Percentiles rank a stretch among this genome's conserved stretches.
Evolutionary conservation across 2,797 vertebrate genomes (phyloP).

Genomic region (Oreochromis mossambicus): DNA sequence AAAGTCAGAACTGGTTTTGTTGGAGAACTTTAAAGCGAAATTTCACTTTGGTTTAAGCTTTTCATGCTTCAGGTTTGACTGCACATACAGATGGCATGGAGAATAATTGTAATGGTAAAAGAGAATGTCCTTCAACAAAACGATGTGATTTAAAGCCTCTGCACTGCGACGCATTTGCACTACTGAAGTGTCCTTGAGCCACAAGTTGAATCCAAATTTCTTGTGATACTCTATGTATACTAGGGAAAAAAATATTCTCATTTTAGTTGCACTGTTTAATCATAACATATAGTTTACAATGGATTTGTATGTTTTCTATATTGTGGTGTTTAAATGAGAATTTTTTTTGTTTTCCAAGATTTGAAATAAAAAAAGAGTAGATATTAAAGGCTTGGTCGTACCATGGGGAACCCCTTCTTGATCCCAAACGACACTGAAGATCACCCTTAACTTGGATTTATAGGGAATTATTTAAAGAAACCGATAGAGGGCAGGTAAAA

Average conservation of each 20-base stretch:
- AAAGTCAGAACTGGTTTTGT: neutral
- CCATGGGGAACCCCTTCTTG: neutral
- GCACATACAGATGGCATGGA: slow-evolving; percentile 26
- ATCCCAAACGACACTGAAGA: neutral
- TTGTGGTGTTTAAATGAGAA: neutral
- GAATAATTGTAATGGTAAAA: slow-evolving; percentile 11
- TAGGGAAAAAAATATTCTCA: neutral
- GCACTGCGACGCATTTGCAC: slow-evolving; percentile 20
- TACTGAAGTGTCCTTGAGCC: slow-evolving; percentile 51
- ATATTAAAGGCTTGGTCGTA: neutral
- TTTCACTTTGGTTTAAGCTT: neutral
- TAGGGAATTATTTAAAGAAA: neutral
- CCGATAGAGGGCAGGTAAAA: neutral
- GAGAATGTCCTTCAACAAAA: slow-evolving; percentile 33
- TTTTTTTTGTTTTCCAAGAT: neutral
- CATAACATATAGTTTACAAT: neutral
- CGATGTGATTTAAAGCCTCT: slow-evolving; percentile 13
- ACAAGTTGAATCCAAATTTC: neutral
- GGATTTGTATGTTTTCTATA: neutral
- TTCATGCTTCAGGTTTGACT: slow-evolving; percentile 13
- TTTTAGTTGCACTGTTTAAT: neutral
- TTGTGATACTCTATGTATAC: neutral
- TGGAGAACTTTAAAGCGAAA: slow-evolving; percentile 15
- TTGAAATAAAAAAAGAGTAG: neutral
- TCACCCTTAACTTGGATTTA: neutral